Evolutionary conservation across 1,140 invertebrate genomes (phyloP).

Genomic region (Bombus superbus): DNA sequence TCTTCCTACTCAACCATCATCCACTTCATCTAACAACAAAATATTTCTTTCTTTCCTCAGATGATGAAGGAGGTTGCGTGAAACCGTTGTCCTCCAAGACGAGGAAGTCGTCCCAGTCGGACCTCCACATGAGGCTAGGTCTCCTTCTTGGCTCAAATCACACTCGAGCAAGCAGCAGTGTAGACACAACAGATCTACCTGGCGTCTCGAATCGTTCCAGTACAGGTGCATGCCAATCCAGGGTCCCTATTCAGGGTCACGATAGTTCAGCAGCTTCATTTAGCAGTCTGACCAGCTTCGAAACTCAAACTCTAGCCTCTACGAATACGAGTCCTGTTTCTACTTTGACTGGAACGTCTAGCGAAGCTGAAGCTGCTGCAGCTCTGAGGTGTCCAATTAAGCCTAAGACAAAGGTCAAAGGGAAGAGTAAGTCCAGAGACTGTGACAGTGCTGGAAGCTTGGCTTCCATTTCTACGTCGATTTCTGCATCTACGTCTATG

Average conservation of each 20-base stretch:
- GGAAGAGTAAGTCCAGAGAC: slow-evolving; percentile 72
- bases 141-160: slow-evolving; percentile 87
- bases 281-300: slow-evolving; percentile 89
- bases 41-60: slow-evolving; percentile 76
- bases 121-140: slow-evolving; percentile 93
- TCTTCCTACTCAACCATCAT: too few species aligned
- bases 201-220: slow-evolving; percentile 23
- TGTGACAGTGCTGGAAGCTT: slow-evolving; percentile 83
- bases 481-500: slow-evolving; percentile 91
- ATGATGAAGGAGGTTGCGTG: slow-evolving; percentile 87
- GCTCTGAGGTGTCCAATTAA: slow-evolving; percentile 82
- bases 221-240: slow-evolving; percentile 51
- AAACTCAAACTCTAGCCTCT: slow-evolving; percentile 87
- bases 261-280: slow-evolving; percentile 85
- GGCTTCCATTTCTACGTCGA: slow-evolving; percentile 84
- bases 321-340: slow-evolving; percentile 94
- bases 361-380: slow-evolving; percentile 85
- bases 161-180: slow-evolving; percentile 54
- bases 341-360: slow-evolving; percentile 91
- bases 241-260: slow-evolving; percentile 75
- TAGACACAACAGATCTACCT: slow-evolving; percentile 60
- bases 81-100: slow-evolving; percentile 84
- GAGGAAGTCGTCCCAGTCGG: slow-evolving; percentile 86
- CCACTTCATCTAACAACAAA: background rate
- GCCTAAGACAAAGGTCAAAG: slow-evolving; percentile 77